Percentiles rank a stretch among this genome's conserved stretches.
Evolutionary conservation across 2,888 invertebrate species (phyloP).

Genomic region (Lacanobia wlatinum): DNA sequence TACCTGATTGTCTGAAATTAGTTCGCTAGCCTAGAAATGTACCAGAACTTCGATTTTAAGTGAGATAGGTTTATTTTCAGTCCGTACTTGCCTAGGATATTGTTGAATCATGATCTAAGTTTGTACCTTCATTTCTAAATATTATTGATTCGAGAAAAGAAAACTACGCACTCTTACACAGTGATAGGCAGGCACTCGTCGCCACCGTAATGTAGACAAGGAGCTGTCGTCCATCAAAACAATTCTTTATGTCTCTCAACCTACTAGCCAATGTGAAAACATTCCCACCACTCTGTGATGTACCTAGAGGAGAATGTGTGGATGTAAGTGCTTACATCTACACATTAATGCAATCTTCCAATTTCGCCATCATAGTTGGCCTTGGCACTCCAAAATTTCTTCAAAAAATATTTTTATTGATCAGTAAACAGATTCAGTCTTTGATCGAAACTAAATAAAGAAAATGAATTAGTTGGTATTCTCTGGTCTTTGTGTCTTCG

Average conservation of each 20-base stretch:
- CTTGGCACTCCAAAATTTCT: no score
- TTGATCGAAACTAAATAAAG: no score
- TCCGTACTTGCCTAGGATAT: slow-evolving; percentile 6
- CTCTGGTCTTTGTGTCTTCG: no score
- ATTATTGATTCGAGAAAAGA: slow-evolving; percentile 16
- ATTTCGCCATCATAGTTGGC: no score
- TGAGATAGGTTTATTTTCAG: slow-evolving; percentile 9
- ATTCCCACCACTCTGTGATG: slow-evolving; percentile 25
- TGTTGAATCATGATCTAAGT: slow-evolving; percentile 4
- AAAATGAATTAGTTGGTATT: no score
- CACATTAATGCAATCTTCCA: no score
- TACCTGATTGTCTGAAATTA: background rate
- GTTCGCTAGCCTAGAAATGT: background rate
- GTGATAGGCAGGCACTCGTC: background rate
- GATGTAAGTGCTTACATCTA: background rate
- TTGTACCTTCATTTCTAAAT: slow-evolving; percentile 5
- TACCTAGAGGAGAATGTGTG: background rate
- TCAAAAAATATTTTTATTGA: no score
- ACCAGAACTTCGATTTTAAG: slow-evolving; percentile 10
- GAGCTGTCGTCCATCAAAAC: slow-evolving; percentile 22
- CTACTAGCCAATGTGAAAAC: slow-evolving; percentile 22
- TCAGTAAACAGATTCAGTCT: no score
- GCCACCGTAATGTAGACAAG: slow-evolving; percentile 1
- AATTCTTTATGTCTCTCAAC: slow-evolving; percentile 8
- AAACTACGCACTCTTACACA: slow-evolving; percentile 8